A percentile compares a stretch with the other conserved stretches of the same genome.
phyloP scores from a whole-genome alignment of 2,797 vertebrate species.

The Spea hammondii region DNA sequence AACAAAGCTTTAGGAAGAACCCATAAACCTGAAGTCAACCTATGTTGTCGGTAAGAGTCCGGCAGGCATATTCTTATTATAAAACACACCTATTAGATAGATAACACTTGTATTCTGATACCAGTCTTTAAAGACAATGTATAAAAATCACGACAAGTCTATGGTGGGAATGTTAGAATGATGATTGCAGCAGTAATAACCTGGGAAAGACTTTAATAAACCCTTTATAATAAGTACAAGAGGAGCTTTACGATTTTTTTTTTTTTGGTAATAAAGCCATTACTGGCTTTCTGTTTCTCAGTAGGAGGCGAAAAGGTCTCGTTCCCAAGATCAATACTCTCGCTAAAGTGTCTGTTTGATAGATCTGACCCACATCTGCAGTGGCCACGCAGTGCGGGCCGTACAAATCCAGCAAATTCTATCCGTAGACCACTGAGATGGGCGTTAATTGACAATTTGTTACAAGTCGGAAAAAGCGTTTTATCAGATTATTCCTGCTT shows the following conservation, averaged over 20 bases:
- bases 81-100: too few relatives aligned
- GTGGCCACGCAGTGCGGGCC: slow-evolving; percentile 2
- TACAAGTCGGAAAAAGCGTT: too few relatives aligned
- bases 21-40: slow-evolving; percentile 7
- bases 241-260: slow-evolving; percentile 24
- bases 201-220: slow-evolving; percentile 34
- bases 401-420: neutral
- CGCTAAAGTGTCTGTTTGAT: slow-evolving; percentile 6
- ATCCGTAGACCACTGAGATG: slow-evolving; percentile 7
- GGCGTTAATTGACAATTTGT: slow-evolving; percentile 33
- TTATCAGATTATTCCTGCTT: too few relatives aligned
- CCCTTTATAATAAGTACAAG: slow-evolving; percentile 29
- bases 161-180: too few relatives aligned
- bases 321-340: slow-evolving; percentile 44
- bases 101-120: too few relatives aligned
- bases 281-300: slow-evolving; percentile 36
- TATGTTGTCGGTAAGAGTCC: neutral
- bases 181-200: neutral
- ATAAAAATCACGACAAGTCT: too few relatives aligned
- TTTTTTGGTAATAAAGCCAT: slow-evolving; percentile 41
- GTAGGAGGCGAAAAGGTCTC: slow-evolving; percentile 40
- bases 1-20: slow-evolving; percentile 6
- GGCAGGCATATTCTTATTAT: neutral
- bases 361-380: slow-evolving; percentile 33
- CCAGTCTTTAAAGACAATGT: too few relatives aligned